Evolutionary conservation across 2,113 vertebrate species (phyloP), one percentile per base, ranked within the genome.

Genomic region (Saccopteryx leptura): DNA sequence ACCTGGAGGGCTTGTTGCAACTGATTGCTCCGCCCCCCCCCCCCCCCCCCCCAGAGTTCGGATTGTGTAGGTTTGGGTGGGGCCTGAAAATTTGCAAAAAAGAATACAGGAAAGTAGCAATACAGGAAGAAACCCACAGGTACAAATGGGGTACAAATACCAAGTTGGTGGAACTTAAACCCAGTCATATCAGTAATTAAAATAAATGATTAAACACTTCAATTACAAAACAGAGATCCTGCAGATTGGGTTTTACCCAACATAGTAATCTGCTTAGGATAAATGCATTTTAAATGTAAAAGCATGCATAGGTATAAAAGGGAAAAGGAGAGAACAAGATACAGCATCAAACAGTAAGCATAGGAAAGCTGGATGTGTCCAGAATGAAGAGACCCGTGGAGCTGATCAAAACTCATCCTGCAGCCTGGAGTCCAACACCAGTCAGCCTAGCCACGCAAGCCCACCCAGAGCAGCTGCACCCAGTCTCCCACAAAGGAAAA

Each of bases 51-150:
- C 15, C 1, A 14, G 7, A 69, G 7, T 88, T 85, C 93, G 74
- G 24, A 65, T 60, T 92, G n/a, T 71, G 74, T 52, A 86, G 79
- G 39, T 69, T 80, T 81, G 84, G 54, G 46, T 79, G 74, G 88
- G 63, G 33, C 21, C 68, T 76, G 84, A 61, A 76, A 54, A 75
- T 81, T 39, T 89, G 52, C 54, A 54, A 71, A 54, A 71, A 88
- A 58, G 78, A 92, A 82, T 82, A 48, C 54, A 90, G 69, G 63
- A 56, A 84, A 39, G 61, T 61, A 79, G 14, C 65, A 74, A 50
- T 31, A 10, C 21, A 82, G 28, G 68, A 79, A 14, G 31, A 66
- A 50, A 31, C 28, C 17, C 24, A 28, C 14, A 33, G 39, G 52
- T 13, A 56, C 33, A 72, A 78, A 21, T 56, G 8, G 68, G 72